phyloP scores from a whole-genome alignment of 2,888 invertebrate species.

The Vannuccia rotundouncinata region DNA sequence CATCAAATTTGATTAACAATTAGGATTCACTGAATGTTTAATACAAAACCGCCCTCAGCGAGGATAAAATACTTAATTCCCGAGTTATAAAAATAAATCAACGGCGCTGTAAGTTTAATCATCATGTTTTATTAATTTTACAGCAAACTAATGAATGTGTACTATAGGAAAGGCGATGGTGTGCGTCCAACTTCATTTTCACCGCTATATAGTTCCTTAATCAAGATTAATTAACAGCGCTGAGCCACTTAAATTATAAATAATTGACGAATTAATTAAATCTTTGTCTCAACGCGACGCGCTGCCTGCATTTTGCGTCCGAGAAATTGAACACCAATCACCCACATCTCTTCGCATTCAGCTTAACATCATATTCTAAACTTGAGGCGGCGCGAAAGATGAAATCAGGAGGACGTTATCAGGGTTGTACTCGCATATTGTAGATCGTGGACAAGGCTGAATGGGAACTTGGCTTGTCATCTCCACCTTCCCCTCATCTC shows the following conservation, averaged over 20 bases:
- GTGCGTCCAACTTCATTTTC: too few relatives aligned
- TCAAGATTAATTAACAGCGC: conserved; percentile 15
- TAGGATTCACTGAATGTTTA: too few relatives aligned
- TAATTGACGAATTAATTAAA: conserved; percentile 22
- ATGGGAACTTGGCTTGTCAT: conserved; percentile 3
- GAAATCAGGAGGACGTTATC: not conserved
- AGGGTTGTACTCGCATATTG: not conserved
- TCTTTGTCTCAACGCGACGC: not conserved
- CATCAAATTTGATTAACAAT: too few relatives aligned
- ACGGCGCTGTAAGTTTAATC: too few relatives aligned
- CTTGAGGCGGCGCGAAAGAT: not conserved
- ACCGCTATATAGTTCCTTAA: not conserved
- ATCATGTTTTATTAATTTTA: too few relatives aligned
- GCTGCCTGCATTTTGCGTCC: not conserved
- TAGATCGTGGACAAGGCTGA: too few relatives aligned
- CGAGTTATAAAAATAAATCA: too few relatives aligned
- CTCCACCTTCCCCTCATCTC: not conserved
- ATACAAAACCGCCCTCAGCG: too few relatives aligned
- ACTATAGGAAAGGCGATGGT: too few relatives aligned
- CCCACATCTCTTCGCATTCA: not conserved
- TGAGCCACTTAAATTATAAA: conserved; percentile 12
- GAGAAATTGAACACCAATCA: not conserved
- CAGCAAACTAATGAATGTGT: too few relatives aligned
- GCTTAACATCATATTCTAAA: not conserved
- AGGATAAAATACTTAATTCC: too few relatives aligned